Base-by-base conservation (phyloP, 2,888 invertebrate genomes). In the Erebia palarica region DNA sequence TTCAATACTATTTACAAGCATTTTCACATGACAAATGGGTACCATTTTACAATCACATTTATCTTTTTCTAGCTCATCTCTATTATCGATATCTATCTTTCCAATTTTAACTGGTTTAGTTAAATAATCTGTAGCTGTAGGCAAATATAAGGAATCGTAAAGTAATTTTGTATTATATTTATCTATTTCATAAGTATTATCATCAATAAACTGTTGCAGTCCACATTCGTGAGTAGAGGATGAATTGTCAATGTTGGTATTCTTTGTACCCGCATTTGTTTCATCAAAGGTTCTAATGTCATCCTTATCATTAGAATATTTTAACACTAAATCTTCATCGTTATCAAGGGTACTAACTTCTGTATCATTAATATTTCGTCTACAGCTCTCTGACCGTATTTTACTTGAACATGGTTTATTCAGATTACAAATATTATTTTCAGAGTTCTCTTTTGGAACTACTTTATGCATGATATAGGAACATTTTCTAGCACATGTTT, bases 21-120 rank as follows among this genome's bases (percentile, higher is more conserved):
- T 86, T 83, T 92, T 92, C 0, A 92, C 89, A 71, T 91, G 91
- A 84, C 92, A 92, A 71, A 92, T 79, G 47, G 92, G 92, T 18
- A 92, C 87, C 81, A 84, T 83, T 73, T 85, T 81, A 78, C 92
- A 92, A 70, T 84, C 80, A 81, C 92, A 92, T 16, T 36, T 68
- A 47, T 67, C 73, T 0, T 59, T 36, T n/a, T 72, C 57, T 9
- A 47, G 14, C 1, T 69, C 53, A 18, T 47, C 44, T 4, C 65
- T 59, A 27, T 53, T 42, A 65, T 75, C 68, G 47, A 74, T 70
- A 70, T 74, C 67, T 27, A 66, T 53, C 36, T 67, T 55, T 16
- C 76, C 75, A 73, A 73, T 81, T 65, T 75, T 77, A 16, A 44
- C 68, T 68, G 58, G 65, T 51, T 76, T 75, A 2, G 74, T 68